Evolutionary conservation across 2,888 invertebrate species (phyloP).

Genomic region (Nemotelus pantherinus): DNA sequence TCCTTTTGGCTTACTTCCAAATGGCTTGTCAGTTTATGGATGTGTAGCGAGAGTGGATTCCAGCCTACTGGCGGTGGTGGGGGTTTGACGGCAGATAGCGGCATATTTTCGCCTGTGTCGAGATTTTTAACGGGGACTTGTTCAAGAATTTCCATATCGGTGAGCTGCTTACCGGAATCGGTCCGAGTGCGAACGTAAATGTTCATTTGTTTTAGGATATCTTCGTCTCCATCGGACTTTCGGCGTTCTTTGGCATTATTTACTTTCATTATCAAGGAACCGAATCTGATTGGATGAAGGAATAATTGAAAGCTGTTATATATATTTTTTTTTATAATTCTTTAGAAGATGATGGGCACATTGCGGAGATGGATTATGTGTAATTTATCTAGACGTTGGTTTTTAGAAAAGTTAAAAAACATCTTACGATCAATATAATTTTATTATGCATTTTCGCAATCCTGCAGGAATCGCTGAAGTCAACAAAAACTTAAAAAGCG

Average conservation of each 20-base stretch:
- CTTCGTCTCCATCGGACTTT: constrained; percentile 86
- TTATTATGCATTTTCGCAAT: no score
- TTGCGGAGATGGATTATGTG: no score
- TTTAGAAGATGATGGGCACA: no score
- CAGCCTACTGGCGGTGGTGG: constrained; percentile 79
- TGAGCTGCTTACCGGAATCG: constrained; percentile 85
- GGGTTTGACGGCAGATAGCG: constrained; percentile 83
- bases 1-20: constrained; percentile 84
- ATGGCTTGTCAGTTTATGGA: constrained; percentile 87
- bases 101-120: constrained; percentile 88
- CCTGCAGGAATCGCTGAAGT: no score
- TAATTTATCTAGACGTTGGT: no score
- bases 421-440: no score
- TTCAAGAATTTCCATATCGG: constrained; percentile 92
- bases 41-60: constrained; percentile 94
- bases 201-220: constrained; percentile 73
- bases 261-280: constrained; percentile 59
- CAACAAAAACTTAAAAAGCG: no score
- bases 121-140: constrained; percentile 86
- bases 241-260: constrained; percentile 70
- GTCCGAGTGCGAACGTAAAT: constrained; percentile 83
- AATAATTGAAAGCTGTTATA: neutral
- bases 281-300: constrained; percentile 56
- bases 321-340: neutral
- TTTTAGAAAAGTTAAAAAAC: no score